Evolutionary conservation across 2,113 vertebrate species (phyloP).

Genomic region (Atractosteus spatula): DNA sequence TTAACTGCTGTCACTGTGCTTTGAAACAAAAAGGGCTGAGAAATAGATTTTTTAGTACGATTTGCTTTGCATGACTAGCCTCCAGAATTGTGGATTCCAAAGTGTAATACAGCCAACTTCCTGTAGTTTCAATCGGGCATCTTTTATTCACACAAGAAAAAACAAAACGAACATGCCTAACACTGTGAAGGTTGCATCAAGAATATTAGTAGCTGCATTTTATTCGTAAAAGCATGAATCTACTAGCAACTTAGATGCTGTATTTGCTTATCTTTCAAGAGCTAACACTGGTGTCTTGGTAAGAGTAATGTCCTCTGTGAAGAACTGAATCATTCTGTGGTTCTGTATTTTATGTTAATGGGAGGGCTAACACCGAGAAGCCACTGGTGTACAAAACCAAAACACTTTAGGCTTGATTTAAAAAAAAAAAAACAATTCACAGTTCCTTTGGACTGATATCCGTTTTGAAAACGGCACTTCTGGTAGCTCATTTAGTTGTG

Average conservation of each 20-base stretch:
- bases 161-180: neutral
- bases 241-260: neutral
- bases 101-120: too few relatives aligned
- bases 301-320: constrained; percentile 10
- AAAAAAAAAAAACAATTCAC: too few relatives aligned
- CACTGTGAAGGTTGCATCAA: neutral
- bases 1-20: too few relatives aligned
- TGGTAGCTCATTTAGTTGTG: neutral
- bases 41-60: too few relatives aligned
- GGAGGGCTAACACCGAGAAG: too few relatives aligned
- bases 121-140: too few relatives aligned
- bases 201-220: constrained; percentile 9
- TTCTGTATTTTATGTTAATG: too few relatives aligned
- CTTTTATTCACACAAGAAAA: neutral
- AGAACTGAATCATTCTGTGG: neutral
- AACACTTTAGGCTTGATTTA: too few relatives aligned
- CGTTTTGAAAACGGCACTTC: neutral
- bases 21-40: neutral
- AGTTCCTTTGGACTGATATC: neutral
- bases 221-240: constrained; percentile 3
- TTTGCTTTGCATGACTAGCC: too few relatives aligned
- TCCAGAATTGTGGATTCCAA: too few relatives aligned
- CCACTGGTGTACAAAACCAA: too few relatives aligned
- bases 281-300: neutral
- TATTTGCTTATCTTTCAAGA: neutral